Conservation (phyloP, 2,888 invertebrate species). For the Phorcus lineatus region DNA sequence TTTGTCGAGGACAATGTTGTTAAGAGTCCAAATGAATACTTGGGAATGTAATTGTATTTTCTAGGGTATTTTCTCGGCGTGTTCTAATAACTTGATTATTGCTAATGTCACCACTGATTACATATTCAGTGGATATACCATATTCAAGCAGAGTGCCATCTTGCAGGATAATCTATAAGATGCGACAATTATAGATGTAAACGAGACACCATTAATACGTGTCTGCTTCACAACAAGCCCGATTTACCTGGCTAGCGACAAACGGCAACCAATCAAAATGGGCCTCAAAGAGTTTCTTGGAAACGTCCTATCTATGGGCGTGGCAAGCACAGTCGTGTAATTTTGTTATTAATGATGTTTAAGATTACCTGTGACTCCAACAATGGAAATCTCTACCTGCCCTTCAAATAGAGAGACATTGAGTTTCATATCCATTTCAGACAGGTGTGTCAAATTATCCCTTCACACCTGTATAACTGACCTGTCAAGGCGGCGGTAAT, state of each 20-base stretch:
- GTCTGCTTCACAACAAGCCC: not conserved
- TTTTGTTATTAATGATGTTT: conserved; percentile 5
- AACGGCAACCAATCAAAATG: conserved; percentile 6
- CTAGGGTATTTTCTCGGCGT: too few relatives aligned
- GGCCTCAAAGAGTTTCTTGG: not conserved
- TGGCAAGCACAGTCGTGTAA: not conserved
- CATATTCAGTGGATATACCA: too few relatives aligned
- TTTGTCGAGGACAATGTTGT: too few relatives aligned
- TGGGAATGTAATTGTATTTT: too few relatives aligned
- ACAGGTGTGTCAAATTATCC: not conserved
- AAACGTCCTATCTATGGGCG: conserved; percentile 4
- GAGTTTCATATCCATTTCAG: conserved; percentile 3
- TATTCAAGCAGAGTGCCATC: too few relatives aligned
- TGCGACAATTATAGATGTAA: not conserved
- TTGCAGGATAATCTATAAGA: too few relatives aligned
- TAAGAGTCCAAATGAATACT: too few relatives aligned
- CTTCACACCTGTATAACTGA: not conserved
- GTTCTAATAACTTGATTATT: too few relatives aligned
- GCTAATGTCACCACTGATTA: too few relatives aligned
- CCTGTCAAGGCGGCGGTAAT: too few relatives aligned
- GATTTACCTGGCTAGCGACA: not conserved
- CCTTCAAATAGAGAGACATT: not conserved
- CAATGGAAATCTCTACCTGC: not conserved
- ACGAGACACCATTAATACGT: not conserved
- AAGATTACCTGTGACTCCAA: conserved; percentile 12